phyloP scores from a whole-genome alignment of 2,113 vertebrate species.

The Upupa epops region DNA sequence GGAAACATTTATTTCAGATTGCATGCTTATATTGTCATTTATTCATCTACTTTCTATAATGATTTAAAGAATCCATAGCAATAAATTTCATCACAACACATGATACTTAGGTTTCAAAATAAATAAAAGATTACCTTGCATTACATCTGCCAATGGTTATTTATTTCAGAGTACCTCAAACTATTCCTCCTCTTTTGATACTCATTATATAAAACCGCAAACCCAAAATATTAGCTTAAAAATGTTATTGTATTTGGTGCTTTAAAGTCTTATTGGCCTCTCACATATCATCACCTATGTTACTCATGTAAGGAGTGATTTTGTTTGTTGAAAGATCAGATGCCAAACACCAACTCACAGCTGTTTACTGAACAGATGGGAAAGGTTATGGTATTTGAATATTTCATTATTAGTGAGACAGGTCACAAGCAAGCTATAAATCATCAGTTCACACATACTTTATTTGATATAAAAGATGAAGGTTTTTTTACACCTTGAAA shows the following conservation, averaged over 20 bases:
- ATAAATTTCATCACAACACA: neutral
- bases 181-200: neutral
- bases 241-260: neutral
- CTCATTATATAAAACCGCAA: neutral
- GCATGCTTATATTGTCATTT: neutral
- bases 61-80: neutral
- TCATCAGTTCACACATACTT: conserved; percentile 47
- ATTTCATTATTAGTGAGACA: conserved; percentile 43
- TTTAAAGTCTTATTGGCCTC: neutral
- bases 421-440: conserved; percentile 37
- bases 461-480: conserved; percentile 4
- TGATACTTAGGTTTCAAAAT: neutral
- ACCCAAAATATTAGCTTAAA: neutral
- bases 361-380: conserved; percentile 59
- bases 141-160: neutral
- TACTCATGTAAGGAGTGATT: neutral
- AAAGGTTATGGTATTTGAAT: conserved; percentile 32
- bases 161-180: neutral
- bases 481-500: neutral
- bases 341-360: conserved; percentile 44
- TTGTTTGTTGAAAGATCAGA: conserved; percentile 50
- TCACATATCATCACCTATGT: neutral
- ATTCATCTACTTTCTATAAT: neutral
- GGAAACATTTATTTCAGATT: neutral
- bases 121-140: neutral